Evolutionary conservation across 2,888 invertebrate genomes (phyloP).

Genomic region (Dicyrtoma fusca): DNA sequence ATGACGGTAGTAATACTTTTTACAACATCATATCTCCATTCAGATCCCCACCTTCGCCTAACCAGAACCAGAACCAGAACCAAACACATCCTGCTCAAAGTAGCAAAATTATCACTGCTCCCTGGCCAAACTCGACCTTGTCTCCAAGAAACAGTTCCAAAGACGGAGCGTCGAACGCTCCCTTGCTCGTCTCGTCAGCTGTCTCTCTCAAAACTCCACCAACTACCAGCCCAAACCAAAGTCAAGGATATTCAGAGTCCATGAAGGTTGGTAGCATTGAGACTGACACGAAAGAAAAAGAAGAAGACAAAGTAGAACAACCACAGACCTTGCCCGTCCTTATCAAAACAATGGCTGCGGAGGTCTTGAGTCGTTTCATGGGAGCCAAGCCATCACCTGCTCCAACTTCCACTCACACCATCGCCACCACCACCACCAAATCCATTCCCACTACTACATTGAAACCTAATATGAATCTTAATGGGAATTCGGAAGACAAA

Average conservation of each 20-base stretch:
- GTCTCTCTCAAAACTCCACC: neutral
- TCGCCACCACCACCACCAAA: neutral
- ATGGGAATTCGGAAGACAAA: too few relatives aligned
- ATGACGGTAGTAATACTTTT: constrained; percentile 7
- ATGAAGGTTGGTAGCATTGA: too few relatives aligned
- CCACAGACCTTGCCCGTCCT: too few relatives aligned
- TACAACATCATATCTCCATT: neutral
- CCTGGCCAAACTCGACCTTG: neutral
- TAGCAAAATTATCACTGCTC: neutral
- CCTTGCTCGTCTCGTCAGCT: neutral
- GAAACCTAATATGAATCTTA: too few relatives aligned
- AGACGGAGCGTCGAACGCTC: neutral
- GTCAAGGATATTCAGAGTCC: constrained; percentile 14
- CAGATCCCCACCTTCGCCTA: neutral
- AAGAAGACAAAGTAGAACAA: neutral
- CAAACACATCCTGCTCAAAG: neutral
- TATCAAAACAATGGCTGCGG: too few relatives aligned
- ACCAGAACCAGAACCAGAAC: neutral
- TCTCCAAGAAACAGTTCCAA: neutral
- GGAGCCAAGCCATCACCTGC: neutral
- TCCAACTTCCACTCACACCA: neutral
- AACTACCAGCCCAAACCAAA: neutral
- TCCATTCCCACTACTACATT: neutral
- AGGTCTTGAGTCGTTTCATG: too few relatives aligned
- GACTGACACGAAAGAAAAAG: constrained; percentile 4